A percentile compares a stretch with the other conserved stretches of the same genome.
These are phyloP conservation scores for Conus betulinus DNA, from an alignment of 1,140 invertebrate species.

Conservation along the genomic window DNA sequence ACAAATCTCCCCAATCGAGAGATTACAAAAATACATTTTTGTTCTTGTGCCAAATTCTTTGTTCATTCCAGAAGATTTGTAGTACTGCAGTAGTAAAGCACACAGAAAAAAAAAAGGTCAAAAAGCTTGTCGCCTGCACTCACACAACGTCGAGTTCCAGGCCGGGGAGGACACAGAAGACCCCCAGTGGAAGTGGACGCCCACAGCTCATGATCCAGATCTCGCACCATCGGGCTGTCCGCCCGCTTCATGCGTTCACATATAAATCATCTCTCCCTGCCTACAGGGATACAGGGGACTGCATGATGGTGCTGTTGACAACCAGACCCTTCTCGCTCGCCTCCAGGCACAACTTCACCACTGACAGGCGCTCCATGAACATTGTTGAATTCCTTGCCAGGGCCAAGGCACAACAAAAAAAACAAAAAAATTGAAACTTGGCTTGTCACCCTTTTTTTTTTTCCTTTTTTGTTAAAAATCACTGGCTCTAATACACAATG, in stretches of 20 bases:
- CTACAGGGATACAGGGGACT: not conserved
- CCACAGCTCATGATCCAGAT: not conserved
- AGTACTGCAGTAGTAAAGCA: too few species aligned
- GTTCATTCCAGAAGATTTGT: too few species aligned
- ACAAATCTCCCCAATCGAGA: too few species aligned
- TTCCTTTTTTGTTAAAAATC: too few species aligned
- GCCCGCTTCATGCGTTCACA: not conserved
- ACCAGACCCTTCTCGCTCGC: slow-evolving; percentile 42
- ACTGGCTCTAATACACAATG: too few species aligned
- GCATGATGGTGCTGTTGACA: not conserved
- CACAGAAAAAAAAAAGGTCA: not conserved
- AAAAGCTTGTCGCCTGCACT: not conserved
- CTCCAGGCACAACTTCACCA: slow-evolving; percentile 68
- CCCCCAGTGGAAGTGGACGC: too few species aligned
- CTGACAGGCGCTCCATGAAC: slow-evolving; percentile 68
- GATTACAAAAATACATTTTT: too few species aligned
- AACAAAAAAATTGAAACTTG: not conserved
- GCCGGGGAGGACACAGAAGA: not conserved
- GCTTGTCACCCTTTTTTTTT: too few species aligned
- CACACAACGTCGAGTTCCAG: not conserved
- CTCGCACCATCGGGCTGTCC: not conserved
- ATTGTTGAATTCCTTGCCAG: slow-evolving; percentile 73
- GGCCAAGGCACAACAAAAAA: slow-evolving; percentile 1
- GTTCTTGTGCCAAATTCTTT: too few species aligned
- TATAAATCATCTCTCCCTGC: not conserved